Evolutionary conservation across 2,888 invertebrate species (phyloP).

Genomic region (Melinaea marsaeus): DNA sequence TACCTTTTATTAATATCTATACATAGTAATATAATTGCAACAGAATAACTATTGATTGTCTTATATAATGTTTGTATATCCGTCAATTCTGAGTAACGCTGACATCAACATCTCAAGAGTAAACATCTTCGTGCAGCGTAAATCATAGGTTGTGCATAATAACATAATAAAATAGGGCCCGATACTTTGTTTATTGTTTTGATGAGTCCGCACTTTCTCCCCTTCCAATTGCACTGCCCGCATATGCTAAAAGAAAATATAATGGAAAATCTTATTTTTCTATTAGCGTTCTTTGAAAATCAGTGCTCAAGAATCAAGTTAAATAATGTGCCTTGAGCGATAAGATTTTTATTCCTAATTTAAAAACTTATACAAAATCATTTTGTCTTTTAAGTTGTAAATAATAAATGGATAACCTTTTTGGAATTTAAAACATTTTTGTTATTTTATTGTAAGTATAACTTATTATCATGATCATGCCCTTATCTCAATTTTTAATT

Average conservation of each 20-base stretch:
- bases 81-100: background rate
- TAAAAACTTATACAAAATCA: no score
- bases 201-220: conserved; percentile 73
- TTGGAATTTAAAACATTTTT: no score
- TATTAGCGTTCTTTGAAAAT: conserved; percentile 6
- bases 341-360: no score
- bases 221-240: conserved; percentile 51
- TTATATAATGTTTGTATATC: background rate
- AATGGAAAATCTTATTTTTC: conserved; percentile 34
- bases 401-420: no score
- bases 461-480: no score
- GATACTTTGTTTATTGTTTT: conserved; percentile 80
- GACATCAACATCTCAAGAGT: conserved; percentile 7
- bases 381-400: no score
- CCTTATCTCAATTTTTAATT: no score
- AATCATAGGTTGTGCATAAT: conserved; percentile 76
- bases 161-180: conserved; percentile 73
- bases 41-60: no score
- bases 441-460: no score
- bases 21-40: no score
- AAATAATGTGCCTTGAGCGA: no score
- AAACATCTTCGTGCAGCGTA: conserved; percentile 60
- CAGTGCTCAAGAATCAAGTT: background rate
- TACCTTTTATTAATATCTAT: no score
- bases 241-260: conserved; percentile 63